Evolutionary conservation across 2,888 invertebrate genomes (phyloP), one percentile per base, ranked within the genome.

Genomic region (Drosophila limbata): DNA sequence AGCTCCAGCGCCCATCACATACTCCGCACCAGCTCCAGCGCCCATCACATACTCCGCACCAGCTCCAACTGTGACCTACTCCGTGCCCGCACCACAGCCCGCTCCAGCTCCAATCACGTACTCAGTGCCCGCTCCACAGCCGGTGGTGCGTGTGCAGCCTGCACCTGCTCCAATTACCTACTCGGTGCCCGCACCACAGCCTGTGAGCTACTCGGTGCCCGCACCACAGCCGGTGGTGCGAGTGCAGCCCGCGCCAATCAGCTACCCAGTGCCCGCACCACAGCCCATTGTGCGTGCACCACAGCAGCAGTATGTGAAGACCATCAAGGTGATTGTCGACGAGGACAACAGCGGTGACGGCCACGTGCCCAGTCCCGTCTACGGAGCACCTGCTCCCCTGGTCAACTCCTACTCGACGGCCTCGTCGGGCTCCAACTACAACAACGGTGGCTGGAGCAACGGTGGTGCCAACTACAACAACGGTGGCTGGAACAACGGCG

Each of bases 221-320:
- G 63, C 69, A 15, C 74, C 73, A 4, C 67, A 61, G 5, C 28
- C 28, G 28, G 28, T 28, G 28, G 28, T 28, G 28, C 28, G 28
- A 2, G 28, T 28, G 28, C 28, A 28, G 28, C 77, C 68, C 4
- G 69, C 77, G 1, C 53, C 73, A 4, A 37, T 77, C 2, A 65
- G 59, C 10, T 79, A 80, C 40, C 39, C 59, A 1, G 75, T 61
- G 10, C 73, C 74, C 1, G 67, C 53, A 4, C 77, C 79, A 5
- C 31, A 62, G 42, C 64, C 69, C 28, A 33, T 65, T 9, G 51
- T 65, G 28, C 57, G 51, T 2, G 72, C 21, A 25, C 63, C 60
- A n/a, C 78, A 81, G 51, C 78, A 81, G 51, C 89, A 90, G 61
- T 65, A 73, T 33, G 88, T 91, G 40, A 91, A 91, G 74, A 90